Base-by-base conservation (phyloP, 2,797 vertebrate genomes). In the Heteromormyrus szaboi region DNA sequence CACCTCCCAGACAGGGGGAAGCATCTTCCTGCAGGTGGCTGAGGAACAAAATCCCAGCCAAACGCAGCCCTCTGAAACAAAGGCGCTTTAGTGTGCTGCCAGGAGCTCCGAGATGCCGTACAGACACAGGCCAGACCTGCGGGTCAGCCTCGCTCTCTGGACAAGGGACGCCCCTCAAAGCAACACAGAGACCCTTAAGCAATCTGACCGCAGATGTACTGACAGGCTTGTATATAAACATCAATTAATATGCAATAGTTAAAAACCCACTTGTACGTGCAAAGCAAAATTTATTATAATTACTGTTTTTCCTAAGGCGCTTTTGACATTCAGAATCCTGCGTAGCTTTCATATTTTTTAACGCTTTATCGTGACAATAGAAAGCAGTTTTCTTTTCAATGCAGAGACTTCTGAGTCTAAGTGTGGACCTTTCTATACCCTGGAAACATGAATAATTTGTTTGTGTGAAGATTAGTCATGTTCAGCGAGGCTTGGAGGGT, bases 391-490 rank as follows among this genome's bases (percentile, higher is more conserved):
- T 87, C 8, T 87, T 87, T 87, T 11, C 41, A 68, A 48, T 87
- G 54, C 8, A 29, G 59, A 65, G 37, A 44, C 86, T 62, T 53
- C 51, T 37, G 54, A 87, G 41, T 25, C 29, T 22, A 65, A 87
- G 22, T 25, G 9, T 51, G 81, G 48, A 54, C 29, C 50, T 54
- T 37, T 56, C 50, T 33, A 2, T 19, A 56, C 33, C 14, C 50
- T 29, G 17, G 33, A 86, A 86, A 53, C 25, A 19, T 37, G 85
- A 56, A 53, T 53, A 56, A 53, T 56, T 29, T 56, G 85, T 86
- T 86, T 86, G 12, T 44, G 51, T 86, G 85, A 51, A 37, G 29
- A 86, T 86, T 86, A 56, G 19, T 86, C 25, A 86, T 86, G 14
- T 56, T 54, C 17, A 37, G 7, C 3, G 29, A 86, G 17, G 46